Evolutionary conservation across 37 sponge, comb jelly and placozoan species (phyloP).

Genomic region (Oscarella lobularis): DNA sequence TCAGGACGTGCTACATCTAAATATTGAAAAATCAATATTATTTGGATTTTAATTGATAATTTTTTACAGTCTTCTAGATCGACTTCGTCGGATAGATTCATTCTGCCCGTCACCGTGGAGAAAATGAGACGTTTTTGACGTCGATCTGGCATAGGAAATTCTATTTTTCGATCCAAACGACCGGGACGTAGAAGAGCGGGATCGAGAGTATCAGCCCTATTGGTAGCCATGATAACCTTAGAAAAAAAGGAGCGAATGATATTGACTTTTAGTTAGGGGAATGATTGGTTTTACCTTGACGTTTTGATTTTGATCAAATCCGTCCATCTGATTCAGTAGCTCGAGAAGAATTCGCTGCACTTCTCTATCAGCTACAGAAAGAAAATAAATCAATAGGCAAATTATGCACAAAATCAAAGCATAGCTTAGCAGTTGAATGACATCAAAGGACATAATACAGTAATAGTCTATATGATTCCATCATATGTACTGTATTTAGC

Average conservation of each 20-base stretch:
- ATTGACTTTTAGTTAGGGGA: background rate
- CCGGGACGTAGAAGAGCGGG: conserved; percentile 96
- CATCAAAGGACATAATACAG: background rate
- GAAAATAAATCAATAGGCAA: background rate
- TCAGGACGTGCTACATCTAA: conserved; percentile 92
- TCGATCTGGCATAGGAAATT: conserved; percentile 95
- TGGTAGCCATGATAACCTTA: conserved; percentile 98
- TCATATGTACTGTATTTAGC: too few relatives aligned
- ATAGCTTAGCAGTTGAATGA: background rate
- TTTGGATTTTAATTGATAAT: background rate
- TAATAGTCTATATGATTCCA: background rate
- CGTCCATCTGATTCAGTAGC: conserved; percentile 97
- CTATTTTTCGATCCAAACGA: conserved; percentile 90
- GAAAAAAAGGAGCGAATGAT: background rate
- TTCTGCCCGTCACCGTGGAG: conserved; percentile 83
- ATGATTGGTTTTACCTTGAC: conserved; percentile 51
- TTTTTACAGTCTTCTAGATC: conserved; percentile 92
- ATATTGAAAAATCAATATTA: background rate
- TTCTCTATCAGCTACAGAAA: conserved; percentile 77
- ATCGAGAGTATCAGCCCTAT: conserved; percentile 94
- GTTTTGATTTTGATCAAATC: conserved; percentile 90
- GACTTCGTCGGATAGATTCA: conserved; percentile 99
- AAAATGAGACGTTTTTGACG: conserved; percentile 91
- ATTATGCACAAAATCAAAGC: too few relatives aligned
- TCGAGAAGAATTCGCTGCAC: conserved; percentile 95